These are phyloP conservation scores for Puma concolor DNA, from an alignment of 2,113 vertebrate genomes.

Conservation along the genomic window DNA sequence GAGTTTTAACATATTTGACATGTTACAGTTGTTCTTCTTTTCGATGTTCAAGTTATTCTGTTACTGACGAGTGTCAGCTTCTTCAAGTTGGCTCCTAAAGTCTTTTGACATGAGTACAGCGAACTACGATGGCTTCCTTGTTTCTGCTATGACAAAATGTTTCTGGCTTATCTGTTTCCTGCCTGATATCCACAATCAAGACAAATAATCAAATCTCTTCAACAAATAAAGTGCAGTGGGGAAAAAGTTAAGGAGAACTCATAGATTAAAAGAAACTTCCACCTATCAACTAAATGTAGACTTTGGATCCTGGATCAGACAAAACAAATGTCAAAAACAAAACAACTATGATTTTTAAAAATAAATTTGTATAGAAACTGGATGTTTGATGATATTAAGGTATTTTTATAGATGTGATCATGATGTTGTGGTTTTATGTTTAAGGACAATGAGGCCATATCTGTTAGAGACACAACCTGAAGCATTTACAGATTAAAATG, in stretches of 20 bases:
- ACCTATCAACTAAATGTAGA: not conserved
- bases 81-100: not conserved
- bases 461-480: slow-evolving; percentile 9
- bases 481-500: slow-evolving; percentile 19
- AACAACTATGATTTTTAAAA: not conserved
- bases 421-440: not conserved
- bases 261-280: not conserved
- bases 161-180: not conserved
- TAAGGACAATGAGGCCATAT: not conserved
- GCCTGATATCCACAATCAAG: not conserved
- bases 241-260: not conserved
- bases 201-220: not conserved
- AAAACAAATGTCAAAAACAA: not conserved
- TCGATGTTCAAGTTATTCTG: not conserved
- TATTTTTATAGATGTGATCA: not conserved
- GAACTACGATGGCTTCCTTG: not conserved
- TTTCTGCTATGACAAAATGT: not conserved
- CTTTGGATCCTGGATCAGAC: not conserved
- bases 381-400: not conserved
- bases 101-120: not conserved
- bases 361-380: not conserved
- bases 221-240: not conserved
- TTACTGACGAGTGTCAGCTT: not conserved
- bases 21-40: not conserved
- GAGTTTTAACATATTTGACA: not conserved